Conservation (phyloP, 2,888 invertebrate species). For the Smittia aterrima region DNA sequence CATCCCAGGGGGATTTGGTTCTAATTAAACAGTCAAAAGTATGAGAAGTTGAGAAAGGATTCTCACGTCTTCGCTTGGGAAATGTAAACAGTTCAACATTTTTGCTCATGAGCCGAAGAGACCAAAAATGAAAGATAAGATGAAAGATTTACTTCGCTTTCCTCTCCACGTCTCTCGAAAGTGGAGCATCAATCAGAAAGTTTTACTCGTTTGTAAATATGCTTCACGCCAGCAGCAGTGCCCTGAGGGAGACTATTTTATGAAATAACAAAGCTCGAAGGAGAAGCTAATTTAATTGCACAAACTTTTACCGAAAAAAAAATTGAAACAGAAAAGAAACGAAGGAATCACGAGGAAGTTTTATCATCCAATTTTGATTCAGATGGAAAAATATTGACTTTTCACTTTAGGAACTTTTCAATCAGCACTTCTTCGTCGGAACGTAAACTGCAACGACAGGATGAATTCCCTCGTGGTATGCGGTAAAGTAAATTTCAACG, state of each 20-base stretch:
- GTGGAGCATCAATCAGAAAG: not conserved
- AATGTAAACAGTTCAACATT: not conserved
- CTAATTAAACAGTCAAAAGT: not conserved
- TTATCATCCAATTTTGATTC: conserved; percentile 3
- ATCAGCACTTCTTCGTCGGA: conserved; percentile 19
- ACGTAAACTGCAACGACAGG: not conserved
- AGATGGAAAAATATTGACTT: conserved; percentile 35
- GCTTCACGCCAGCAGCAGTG: not conserved
- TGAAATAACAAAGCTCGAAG: no score
- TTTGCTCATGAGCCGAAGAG: not conserved
- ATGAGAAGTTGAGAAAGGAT: not conserved
- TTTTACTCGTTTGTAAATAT: not conserved
- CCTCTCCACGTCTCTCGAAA: not conserved
- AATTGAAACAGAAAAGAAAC: not conserved
- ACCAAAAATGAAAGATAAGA: not conserved
- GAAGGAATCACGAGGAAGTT: not conserved
- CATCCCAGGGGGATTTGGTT: not conserved
- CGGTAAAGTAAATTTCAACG: not conserved
- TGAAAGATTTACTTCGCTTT: not conserved
- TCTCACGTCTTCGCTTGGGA: not conserved
- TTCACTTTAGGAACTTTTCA: conserved; percentile 37
- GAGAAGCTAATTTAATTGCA: conserved; percentile 31
- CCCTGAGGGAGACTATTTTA: not conserved
- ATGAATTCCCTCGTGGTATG: not conserved
- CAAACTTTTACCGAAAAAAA: not conserved